Evolutionary conservation across 2,113 vertebrate species (phyloP).

Genomic region (Coptodon bakossiorum): DNA sequence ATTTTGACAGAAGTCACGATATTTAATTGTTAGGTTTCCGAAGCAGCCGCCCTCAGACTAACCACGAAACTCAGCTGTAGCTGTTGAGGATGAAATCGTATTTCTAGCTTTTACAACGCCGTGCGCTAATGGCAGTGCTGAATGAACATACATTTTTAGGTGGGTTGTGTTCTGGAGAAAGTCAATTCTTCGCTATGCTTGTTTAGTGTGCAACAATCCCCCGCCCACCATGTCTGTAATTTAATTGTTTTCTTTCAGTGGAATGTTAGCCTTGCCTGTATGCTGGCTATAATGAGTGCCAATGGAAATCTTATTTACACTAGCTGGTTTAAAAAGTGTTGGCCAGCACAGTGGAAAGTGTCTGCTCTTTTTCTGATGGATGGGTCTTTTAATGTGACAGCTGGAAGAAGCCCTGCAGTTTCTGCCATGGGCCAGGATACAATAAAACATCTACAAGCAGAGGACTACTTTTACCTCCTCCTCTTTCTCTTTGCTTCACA

Average conservation of each 20-base stretch:
- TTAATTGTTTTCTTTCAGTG: slow-evolving; percentile 3
- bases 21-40: slow-evolving; percentile 10
- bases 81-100: not conserved
- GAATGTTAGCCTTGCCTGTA: slow-evolving; percentile 37
- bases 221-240: slow-evolving; percentile 6
- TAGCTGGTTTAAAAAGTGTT: slow-evolving; percentile 19
- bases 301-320: slow-evolving; percentile 51
- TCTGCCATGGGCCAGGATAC: slow-evolving; percentile 22
- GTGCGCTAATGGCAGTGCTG: not conserved
- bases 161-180: not conserved
- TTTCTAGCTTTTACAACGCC: not conserved
- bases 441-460: slow-evolving; percentile 37
- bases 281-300: slow-evolving; percentile 26
- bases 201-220: not conserved
- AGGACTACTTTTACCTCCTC: slow-evolving; percentile 1
- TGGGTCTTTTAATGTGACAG: slow-evolving; percentile 48
- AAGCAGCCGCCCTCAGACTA: not conserved
- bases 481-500: slow-evolving; percentile 49
- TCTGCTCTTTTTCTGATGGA: slow-evolving; percentile 36
- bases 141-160: not conserved
- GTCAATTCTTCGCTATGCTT: not conserved
- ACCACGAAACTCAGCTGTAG: not conserved
- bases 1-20: slow-evolving; percentile 25
- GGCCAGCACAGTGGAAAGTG: slow-evolving; percentile 40
- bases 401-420: slow-evolving; percentile 49